phyloP scores from a whole-genome alignment of 2,888 invertebrate species.

The Aspidapion aeneum region DNA sequence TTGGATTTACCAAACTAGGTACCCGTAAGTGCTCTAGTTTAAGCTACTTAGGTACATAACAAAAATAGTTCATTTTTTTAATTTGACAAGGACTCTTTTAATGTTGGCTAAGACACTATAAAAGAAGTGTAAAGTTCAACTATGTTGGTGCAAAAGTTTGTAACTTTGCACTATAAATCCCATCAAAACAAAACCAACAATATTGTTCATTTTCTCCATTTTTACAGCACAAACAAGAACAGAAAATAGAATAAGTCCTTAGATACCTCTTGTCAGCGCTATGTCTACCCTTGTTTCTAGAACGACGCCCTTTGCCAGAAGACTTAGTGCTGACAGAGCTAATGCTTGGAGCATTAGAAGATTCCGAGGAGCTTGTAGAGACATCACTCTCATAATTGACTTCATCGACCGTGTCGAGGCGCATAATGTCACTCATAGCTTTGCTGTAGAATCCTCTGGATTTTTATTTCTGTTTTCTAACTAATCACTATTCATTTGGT shows the following conservation, averaged over 20 bases:
- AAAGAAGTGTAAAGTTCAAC: no score
- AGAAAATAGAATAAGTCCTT: not conserved
- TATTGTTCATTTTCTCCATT: not conserved
- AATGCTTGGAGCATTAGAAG: constrained; percentile 71
- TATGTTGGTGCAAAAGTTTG: no score
- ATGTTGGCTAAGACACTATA: no score
- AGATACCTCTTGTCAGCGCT: constrained; percentile 44
- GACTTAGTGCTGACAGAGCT: constrained; percentile 74
- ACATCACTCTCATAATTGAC: constrained; percentile 86
- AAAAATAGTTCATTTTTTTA: no score
- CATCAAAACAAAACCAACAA: no score
- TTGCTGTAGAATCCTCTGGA: constrained; percentile 26
- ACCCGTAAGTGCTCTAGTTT: no score
- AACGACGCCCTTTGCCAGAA: constrained; percentile 53
- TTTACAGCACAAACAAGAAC: not conserved
- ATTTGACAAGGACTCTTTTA: no score
- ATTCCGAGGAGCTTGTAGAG: constrained; percentile 72
- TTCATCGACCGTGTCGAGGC: constrained; percentile 72
- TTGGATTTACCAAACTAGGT: no score
- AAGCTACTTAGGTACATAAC: no score
- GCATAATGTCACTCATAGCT: constrained; percentile 77
- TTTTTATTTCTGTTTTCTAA: not conserved
- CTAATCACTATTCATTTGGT: not conserved
- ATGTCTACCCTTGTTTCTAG: constrained; percentile 55
- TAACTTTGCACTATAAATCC: no score